A percentile compares a stretch with the other conserved stretches of the same genome.
phyloP scores from a whole-genome alignment of 2,113 vertebrate genomes.

The Mobula hypostoma region DNA sequence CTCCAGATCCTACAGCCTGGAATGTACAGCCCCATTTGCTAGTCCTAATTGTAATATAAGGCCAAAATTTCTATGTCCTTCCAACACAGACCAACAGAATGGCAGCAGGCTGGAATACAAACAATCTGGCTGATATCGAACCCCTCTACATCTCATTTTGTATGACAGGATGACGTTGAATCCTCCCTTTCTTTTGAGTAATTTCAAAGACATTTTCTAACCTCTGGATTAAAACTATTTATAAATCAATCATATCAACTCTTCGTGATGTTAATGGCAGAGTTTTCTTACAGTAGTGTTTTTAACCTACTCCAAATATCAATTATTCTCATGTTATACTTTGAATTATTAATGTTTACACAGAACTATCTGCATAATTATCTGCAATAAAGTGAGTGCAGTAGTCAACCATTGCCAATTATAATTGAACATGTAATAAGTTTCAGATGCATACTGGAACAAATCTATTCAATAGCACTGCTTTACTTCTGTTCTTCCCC shows the following conservation, averaged over 20 bases:
- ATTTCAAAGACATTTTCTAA: background rate
- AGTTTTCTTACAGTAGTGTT: background rate
- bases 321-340: constrained; percentile 2
- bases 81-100: background rate
- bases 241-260: background rate
- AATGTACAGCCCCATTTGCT: background rate
- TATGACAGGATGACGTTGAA: background rate
- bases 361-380: background rate
- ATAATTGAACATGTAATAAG: background rate
- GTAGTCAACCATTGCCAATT: background rate
- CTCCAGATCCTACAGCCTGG: no score
- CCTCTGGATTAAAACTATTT: background rate
- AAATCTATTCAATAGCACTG: background rate
- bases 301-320: background rate
- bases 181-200: background rate
- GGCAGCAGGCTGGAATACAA: background rate
- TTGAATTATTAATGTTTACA: background rate
- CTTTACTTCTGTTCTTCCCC: background rate
- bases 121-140: background rate
- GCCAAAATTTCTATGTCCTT: background rate
- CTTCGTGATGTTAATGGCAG: background rate
- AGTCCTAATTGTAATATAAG: background rate
- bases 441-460: background rate
- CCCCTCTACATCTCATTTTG: background rate
- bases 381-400: background rate